Evolutionary conservation across 2,113 vertebrate species (phyloP).

Genomic region (Mungos mungo): DNA sequence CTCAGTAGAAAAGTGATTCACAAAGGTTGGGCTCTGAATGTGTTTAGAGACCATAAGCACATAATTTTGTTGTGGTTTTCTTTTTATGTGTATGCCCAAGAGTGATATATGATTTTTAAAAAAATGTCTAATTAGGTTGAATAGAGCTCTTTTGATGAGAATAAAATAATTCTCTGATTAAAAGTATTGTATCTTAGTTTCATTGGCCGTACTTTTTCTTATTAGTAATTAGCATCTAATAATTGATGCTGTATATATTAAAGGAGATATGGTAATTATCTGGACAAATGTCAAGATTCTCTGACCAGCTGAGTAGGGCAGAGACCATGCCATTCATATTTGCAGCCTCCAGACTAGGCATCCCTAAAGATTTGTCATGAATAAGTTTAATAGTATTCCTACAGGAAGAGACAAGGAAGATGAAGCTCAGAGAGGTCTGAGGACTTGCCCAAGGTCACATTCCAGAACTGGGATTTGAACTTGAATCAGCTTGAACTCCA

Average conservation of each 20-base stretch:
- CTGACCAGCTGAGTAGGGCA: not conserved
- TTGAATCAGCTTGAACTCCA: not conserved
- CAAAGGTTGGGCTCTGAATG: not conserved
- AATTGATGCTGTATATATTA: not conserved
- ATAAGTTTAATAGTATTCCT: not conserved
- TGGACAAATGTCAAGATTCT: not conserved
- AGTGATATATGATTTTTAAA: not conserved
- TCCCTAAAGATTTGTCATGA: not conserved
- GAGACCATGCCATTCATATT: not conserved
- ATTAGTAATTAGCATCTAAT: not conserved
- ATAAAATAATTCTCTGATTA: not conserved
- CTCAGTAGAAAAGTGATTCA: not conserved
- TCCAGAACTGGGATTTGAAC: not conserved
- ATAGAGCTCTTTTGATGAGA: not conserved
- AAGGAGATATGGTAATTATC: not conserved
- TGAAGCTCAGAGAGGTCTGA: not conserved
- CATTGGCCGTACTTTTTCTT: not conserved
- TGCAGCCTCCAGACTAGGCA: not conserved
- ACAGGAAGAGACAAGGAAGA: not conserved
- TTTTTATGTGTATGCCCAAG: not conserved
- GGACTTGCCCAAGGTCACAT: not conserved
- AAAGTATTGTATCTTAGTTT: not conserved
- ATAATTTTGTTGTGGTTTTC: not conserved
- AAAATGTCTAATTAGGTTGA: not conserved
- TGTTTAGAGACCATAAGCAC: not conserved